Percentiles rank a stretch among this genome's conserved stretches.
Conservation (phyloP, 2,888 invertebrate genomes). For the Hydrotaea cyrtoneurina region DNA sequence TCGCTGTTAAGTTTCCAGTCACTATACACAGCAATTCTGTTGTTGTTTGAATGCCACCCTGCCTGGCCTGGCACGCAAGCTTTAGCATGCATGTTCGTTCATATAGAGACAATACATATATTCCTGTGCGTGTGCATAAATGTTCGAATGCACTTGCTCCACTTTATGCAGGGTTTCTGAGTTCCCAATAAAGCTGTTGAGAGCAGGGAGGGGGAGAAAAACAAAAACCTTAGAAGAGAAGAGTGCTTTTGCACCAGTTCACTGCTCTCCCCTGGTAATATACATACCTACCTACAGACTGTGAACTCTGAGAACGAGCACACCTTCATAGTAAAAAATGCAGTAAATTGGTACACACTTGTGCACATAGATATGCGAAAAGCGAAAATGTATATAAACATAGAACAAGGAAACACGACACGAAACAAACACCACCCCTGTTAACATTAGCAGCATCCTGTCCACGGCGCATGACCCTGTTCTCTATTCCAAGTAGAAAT, state of each 20-base stretch:
- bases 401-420: not conserved
- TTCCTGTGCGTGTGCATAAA: not conserved
- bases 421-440: not conserved
- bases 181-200: not conserved
- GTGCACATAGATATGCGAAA: too few species aligned
- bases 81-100: too few species aligned
- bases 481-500: not conserved
- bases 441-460: not conserved
- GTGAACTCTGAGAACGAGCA: not conserved
- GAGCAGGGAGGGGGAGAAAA: not conserved
- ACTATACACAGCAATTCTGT: not conserved
- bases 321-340: too few species aligned
- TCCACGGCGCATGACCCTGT: not conserved
- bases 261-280: not conserved
- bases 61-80: not conserved
- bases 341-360: too few species aligned
- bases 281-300: not conserved
- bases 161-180: not conserved
- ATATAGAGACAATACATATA: not conserved
- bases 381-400: not conserved
- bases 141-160: conserved; percentile 39
- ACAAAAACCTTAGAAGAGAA: not conserved
- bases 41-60: conserved; percentile 6
- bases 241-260: not conserved
- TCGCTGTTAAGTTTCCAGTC: not conserved